Percentiles rank a stretch among this genome's conserved stretches.
Conservation (phyloP, 2,888 invertebrate species). For the Liopterus haemorrhoidalis region DNA sequence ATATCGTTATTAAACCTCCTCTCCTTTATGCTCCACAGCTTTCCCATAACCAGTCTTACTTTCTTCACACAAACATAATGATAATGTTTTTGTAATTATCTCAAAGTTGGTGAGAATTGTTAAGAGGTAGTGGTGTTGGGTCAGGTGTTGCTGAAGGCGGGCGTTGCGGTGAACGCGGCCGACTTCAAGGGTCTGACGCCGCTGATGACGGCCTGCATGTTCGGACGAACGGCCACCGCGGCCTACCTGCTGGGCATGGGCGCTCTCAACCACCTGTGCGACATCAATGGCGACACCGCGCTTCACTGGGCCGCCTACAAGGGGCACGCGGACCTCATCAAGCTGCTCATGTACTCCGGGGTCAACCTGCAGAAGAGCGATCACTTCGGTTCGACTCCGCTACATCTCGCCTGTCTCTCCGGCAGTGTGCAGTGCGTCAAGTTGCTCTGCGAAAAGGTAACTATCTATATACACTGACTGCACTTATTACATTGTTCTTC, state of each 20-base stretch:
- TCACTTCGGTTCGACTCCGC: conserved; percentile 86
- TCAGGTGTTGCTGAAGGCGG: conserved; percentile 64
- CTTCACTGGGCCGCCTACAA: conserved; percentile 94
- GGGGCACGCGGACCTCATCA: conserved; percentile 82
- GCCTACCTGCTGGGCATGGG: conserved; percentile 87
- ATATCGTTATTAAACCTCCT: too few species aligned
- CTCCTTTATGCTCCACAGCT: too few species aligned
- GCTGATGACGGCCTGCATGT: conserved; percentile 88
- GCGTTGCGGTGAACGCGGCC: conserved; percentile 82
- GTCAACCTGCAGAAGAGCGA: conserved; percentile 85
- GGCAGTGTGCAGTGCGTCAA: conserved; percentile 83
- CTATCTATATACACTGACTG: too few species aligned
- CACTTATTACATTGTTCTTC: too few species aligned
- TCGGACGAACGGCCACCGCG: conserved; percentile 83
- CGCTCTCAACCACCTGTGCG: conserved; percentile 76
- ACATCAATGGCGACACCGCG: conserved; percentile 89
- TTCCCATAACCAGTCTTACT: too few species aligned
- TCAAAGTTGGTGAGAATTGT: too few species aligned
- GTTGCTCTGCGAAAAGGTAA: conserved; percentile 81
- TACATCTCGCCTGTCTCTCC: conserved; percentile 83
- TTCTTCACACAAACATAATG: too few species aligned
- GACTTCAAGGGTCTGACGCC: conserved; percentile 88
- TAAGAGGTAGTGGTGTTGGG: background rate
- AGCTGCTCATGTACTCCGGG: conserved; percentile 83
- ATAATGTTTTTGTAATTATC: too few species aligned